phyloP scores from a whole-genome alignment of 1,140 invertebrate genomes.

The Catajapyx aquilonaris region DNA sequence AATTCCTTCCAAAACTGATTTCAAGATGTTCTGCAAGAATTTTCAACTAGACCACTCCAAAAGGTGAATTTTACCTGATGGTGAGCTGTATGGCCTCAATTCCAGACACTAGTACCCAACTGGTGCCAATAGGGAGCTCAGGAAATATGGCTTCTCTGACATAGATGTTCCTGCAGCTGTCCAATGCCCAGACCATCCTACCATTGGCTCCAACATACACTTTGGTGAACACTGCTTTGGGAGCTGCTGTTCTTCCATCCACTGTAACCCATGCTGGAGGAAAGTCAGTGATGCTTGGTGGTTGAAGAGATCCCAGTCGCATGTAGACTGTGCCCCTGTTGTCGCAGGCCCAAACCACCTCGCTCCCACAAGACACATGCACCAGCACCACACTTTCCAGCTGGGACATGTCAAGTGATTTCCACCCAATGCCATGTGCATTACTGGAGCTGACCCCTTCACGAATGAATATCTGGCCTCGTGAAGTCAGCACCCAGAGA shows the following conservation, averaged over 20 bases:
- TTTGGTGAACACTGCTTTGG: conserved; percentile 10
- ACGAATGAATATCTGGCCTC: conserved; percentile 23
- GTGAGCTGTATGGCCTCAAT: conserved; percentile 24
- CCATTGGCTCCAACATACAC: conserved; percentile 25
- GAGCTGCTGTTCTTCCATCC: background rate
- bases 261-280: conserved; percentile 27
- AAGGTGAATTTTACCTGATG: conserved; percentile 25
- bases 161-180: conserved; percentile 27
- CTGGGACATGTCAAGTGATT: conserved; percentile 22
- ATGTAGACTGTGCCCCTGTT: conserved; percentile 24
- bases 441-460: conserved; percentile 20
- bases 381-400: conserved; percentile 17
- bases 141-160: conserved; percentile 28
- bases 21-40: no score
- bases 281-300: conserved; percentile 20
- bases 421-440: conserved; percentile 22
- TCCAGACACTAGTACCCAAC: conserved; percentile 28
- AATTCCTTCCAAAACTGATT: no score
- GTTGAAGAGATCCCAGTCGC: conserved; percentile 23
- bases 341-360: conserved; percentile 30
- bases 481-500: conserved; percentile 24
- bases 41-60: no score
- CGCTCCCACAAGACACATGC: conserved; percentile 23
- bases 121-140: conserved; percentile 26
- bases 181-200: conserved; percentile 32